phyloP scores from a whole-genome alignment of 1,140 invertebrate species.

The Diabrotica virgifera region DNA sequence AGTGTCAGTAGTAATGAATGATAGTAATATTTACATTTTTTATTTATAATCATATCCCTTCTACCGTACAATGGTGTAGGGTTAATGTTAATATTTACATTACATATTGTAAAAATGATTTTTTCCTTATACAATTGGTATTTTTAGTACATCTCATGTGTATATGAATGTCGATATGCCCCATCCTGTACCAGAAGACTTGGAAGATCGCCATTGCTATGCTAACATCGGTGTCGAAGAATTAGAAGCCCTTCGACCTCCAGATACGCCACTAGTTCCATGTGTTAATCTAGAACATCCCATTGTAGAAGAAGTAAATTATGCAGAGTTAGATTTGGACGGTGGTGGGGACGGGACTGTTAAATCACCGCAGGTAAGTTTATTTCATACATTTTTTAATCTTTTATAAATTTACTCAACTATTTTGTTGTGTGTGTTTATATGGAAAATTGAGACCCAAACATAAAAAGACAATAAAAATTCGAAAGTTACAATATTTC shows the following conservation, averaged over 20 bases:
- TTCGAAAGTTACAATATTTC: too few species aligned
- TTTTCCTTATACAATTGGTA: neutral
- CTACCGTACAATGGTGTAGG: too few species aligned
- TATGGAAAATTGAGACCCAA: too few species aligned
- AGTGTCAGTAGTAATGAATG: neutral
- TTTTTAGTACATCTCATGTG: constrained; percentile 49
- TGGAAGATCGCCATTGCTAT: constrained; percentile 56
- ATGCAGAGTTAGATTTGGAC: constrained; percentile 74
- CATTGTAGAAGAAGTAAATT: constrained; percentile 63
- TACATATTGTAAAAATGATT: neutral
- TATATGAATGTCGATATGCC: constrained; percentile 66
- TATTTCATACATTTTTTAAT: too few species aligned
- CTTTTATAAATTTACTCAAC: too few species aligned
- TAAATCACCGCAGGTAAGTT: neutral
- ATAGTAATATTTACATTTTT: too few species aligned
- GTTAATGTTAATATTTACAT: neutral
- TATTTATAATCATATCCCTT: too few species aligned
- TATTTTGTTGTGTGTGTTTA: too few species aligned
- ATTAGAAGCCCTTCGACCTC: constrained; percentile 53
- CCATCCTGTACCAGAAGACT: constrained; percentile 9
- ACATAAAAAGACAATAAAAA: too few species aligned
- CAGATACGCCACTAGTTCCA: constrained; percentile 51
- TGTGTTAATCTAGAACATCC: constrained; percentile 40
- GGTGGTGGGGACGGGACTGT: neutral
- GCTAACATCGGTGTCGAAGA: constrained; percentile 64